Percentiles rank a stretch among this genome's conserved stretches.
phyloP scores from a whole-genome alignment of 2,888 invertebrate species.

The Cephus nigrinus region DNA sequence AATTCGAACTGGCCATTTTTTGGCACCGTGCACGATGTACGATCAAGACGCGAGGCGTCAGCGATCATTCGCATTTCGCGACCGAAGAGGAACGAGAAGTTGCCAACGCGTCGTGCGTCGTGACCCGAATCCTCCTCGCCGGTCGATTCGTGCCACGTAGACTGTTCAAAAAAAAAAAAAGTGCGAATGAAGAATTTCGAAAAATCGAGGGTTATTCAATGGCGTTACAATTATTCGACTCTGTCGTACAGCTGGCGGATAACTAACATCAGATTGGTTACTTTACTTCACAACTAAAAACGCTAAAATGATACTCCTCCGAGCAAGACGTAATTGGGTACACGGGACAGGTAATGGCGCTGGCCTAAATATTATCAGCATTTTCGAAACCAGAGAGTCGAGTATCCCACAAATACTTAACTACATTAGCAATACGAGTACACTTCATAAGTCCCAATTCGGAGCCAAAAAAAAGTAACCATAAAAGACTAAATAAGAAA shows the following conservation, averaged over 20 bases:
- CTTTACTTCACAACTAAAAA: background rate
- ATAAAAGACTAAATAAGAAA: background rate
- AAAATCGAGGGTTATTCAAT: background rate
- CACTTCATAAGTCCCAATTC: background rate
- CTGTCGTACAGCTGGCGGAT: background rate
- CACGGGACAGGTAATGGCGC: background rate
- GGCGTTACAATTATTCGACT: background rate
- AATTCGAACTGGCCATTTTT: background rate
- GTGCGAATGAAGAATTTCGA: background rate
- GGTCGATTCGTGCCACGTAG: background rate
- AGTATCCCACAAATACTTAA: background rate
- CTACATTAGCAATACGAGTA: background rate
- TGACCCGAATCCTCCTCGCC: background rate
- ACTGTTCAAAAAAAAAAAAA: background rate
- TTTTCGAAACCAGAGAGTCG: background rate
- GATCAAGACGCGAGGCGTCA: background rate
- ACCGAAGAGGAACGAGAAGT: background rate
- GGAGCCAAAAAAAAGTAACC: background rate
- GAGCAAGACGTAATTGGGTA: background rate
- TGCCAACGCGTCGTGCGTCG: background rate
- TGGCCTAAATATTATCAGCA: background rate
- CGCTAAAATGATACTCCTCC: background rate
- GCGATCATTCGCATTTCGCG: background rate
- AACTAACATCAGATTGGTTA: background rate
- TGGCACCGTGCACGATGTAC: background rate